Evolutionary conservation across 2,888 invertebrate genomes (phyloP).

Genomic region (Pterostichus madidus): DNA sequence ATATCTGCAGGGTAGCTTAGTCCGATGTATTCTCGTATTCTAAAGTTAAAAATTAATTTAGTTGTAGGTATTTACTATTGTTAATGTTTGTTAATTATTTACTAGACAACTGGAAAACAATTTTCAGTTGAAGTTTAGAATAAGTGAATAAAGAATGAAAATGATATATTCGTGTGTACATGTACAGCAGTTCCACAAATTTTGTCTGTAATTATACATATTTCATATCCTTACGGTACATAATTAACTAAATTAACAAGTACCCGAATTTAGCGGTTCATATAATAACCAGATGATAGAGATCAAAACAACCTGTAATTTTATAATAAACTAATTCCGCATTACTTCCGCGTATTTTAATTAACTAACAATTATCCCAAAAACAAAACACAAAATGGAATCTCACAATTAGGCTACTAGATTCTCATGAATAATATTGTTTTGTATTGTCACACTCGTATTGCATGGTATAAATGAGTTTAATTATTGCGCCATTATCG

Average conservation of each 20-base stretch:
- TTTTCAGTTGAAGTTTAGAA: too few species aligned
- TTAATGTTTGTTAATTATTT: too few species aligned
- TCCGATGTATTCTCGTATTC: too few species aligned
- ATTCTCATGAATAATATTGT: slow-evolving; percentile 54
- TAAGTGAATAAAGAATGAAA: too few species aligned
- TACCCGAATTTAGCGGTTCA: slow-evolving; percentile 39
- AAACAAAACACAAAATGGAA: slow-evolving; percentile 49
- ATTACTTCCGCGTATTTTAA: slow-evolving; percentile 53
- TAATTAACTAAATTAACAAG: slow-evolving; percentile 29
- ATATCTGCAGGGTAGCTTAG: too few species aligned
- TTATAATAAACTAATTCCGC: slow-evolving; percentile 19
- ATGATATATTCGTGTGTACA: too few species aligned
- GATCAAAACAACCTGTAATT: slow-evolving; percentile 45
- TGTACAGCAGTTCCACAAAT: too few species aligned
- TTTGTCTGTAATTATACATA: too few species aligned
- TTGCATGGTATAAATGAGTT: slow-evolving; percentile 49
- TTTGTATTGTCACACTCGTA: slow-evolving; percentile 43
- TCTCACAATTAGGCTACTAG: slow-evolving; percentile 46
- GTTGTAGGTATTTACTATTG: too few species aligned
- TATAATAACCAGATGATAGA: slow-evolving; percentile 7
- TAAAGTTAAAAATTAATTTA: too few species aligned
- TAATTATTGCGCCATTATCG: slow-evolving; percentile 45
- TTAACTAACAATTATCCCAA: slow-evolving; percentile 50
- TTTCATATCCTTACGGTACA: background rate
- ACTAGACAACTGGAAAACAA: too few species aligned